A percentile compares a stretch with the other conserved stretches of the same genome.
Conservation (phyloP, 2,888 invertebrate species). For the Sipha maydis region DNA sequence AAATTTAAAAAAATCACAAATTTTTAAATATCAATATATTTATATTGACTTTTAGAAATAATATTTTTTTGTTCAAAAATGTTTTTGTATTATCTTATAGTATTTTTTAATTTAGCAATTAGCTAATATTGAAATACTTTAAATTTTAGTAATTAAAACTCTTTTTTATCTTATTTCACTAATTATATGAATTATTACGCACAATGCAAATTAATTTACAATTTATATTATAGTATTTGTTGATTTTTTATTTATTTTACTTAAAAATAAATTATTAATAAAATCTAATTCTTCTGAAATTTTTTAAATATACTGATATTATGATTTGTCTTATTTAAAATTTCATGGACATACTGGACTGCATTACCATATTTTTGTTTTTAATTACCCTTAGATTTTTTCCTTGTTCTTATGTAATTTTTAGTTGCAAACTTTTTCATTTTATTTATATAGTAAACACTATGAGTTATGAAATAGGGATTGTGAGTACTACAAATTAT, state of each 20-base stretch:
- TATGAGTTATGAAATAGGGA: slow-evolving; percentile 41
- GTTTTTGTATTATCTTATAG: too few species aligned
- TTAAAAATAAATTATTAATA: background rate
- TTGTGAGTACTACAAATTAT: slow-evolving; percentile 24
- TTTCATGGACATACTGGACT: background rate
- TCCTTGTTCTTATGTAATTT: background rate
- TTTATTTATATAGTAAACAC: slow-evolving; percentile 36
- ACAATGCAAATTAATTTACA: background rate
- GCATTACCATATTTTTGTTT: background rate
- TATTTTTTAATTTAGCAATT: too few species aligned
- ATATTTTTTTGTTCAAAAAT: background rate
- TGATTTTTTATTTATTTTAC: background rate
- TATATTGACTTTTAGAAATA: background rate
- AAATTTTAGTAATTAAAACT: background rate
- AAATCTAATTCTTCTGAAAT: background rate
- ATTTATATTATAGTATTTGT: background rate
- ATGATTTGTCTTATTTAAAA: slow-evolving; percentile 24
- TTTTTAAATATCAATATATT: background rate
- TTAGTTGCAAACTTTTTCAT: slow-evolving; percentile 23
- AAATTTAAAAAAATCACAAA: background rate
- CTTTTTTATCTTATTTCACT: background rate
- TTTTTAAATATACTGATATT: background rate
- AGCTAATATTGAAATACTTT: background rate
- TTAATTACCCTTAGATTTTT: background rate
- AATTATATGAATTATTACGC: background rate